phyloP scores from a whole-genome alignment of 2,113 vertebrate genomes.

The Chaetodon auriga region DNA sequence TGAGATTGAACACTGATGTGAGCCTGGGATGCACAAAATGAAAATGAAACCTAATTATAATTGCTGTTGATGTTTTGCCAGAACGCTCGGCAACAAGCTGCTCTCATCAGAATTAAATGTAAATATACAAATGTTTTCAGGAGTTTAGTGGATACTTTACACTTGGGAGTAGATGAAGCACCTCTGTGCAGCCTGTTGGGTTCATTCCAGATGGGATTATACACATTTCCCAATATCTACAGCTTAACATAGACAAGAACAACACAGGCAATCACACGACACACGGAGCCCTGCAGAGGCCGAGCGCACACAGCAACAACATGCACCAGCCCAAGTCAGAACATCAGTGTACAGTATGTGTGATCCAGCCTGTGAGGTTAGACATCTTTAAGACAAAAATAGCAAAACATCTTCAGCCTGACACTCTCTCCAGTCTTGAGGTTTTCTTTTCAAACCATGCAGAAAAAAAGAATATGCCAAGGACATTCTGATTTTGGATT shows the following conservation, averaged over 20 bases:
- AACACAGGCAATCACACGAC: conserved; percentile 10
- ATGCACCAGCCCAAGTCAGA: not conserved
- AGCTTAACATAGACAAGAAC: conserved; percentile 4
- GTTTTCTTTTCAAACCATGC: conserved; percentile 2
- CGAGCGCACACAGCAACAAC: not conserved
- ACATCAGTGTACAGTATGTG: not conserved
- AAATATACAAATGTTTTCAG: conserved; percentile 2
- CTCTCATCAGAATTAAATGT: conserved; percentile 9
- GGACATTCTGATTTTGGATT: not conserved
- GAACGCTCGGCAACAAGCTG: not conserved
- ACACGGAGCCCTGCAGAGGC: not conserved
- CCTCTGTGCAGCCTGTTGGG: not conserved
- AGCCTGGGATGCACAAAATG: not conserved
- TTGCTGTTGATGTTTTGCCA: conserved; percentile 23
- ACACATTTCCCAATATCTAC: conserved; percentile 14
- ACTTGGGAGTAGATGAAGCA: conserved; percentile 5
- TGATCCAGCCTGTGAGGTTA: not conserved
- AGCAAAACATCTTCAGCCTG: not conserved
- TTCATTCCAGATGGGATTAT: conserved; percentile 57
- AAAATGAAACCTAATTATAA: conserved; percentile 8
- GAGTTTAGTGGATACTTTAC: conserved; percentile 31
- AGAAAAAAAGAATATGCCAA: not conserved
- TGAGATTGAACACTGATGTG: not conserved
- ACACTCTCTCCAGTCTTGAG: not conserved
- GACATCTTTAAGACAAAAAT: not conserved